phyloP scores from a whole-genome alignment of 2,888 invertebrate species.

The Zelleria hepariella region DNA sequence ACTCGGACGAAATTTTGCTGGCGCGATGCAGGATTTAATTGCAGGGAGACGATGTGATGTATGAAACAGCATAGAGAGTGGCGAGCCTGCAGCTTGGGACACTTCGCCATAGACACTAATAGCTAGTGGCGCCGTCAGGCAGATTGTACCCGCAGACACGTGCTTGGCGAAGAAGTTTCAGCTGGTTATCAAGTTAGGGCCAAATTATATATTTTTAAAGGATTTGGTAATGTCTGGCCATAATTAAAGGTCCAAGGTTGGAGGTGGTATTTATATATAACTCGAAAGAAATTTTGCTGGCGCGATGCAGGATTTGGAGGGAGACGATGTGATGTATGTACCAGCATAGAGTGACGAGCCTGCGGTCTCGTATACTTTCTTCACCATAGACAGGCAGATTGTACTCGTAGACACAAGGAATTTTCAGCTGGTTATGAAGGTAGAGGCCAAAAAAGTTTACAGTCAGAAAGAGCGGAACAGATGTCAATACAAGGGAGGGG shows the following conservation, averaged over 20 bases:
- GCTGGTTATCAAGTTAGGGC: slow-evolving; percentile 80
- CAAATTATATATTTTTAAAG: not conserved
- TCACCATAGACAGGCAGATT: slow-evolving; percentile 87
- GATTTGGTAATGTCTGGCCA: no score
- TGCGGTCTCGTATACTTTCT: slow-evolving; percentile 82
- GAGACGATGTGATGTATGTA: no score
- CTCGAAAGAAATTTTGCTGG: no score
- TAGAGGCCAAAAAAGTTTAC: slow-evolving; percentile 29
- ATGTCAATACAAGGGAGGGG: no score
- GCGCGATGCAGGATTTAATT: no score
- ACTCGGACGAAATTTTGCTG: no score
- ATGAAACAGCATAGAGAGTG: slow-evolving; percentile 86
- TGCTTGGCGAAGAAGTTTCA: slow-evolving; percentile 84
- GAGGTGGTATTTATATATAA: no score
- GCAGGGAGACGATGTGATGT: no score
- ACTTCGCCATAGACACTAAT: slow-evolving; percentile 87
- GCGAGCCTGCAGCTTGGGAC: slow-evolving; percentile 81
- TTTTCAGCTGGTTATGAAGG: slow-evolving; percentile 86
- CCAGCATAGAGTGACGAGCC: slow-evolving; percentile 88
- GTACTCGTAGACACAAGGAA: slow-evolving; percentile 86
- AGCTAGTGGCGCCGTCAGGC: slow-evolving; percentile 87
- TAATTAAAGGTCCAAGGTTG: no score
- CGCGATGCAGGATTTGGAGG: no score
- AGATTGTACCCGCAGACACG: slow-evolving; percentile 85
- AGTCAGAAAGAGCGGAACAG: not conserved